Base-by-base conservation (phyloP, 2,113 vertebrate genomes). In the Columbina picui region DNA sequence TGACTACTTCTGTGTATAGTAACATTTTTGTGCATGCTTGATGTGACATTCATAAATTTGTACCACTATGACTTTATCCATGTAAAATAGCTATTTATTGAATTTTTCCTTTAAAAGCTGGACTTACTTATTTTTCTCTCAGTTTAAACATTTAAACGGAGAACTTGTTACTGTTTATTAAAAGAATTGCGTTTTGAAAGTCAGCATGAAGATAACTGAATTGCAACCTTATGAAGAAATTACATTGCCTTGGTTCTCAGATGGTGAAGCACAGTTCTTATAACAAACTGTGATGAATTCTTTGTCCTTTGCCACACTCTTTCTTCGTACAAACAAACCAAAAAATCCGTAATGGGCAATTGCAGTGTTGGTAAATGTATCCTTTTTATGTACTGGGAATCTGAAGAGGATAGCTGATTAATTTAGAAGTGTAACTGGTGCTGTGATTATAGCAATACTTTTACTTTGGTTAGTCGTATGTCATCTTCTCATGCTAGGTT, bases 1-100 rank as follows among this genome's bases (percentile, higher is more conserved):
- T 96, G 97, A 98, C 98, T 98, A 97, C 96, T 98, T 97, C 91
- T 81, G 97, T 98, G 97, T 98, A 98, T 98, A 97, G 97, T 96
- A 95, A 98, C 98, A 98, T 98, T 98, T 98, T 98, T 98, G 98
- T 98, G 98, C 98, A 99, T 99, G 99, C 98, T 97, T 98, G 98
- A 97, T 97, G 98, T 98, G 98, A 98, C 98, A 96, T 95, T 97
- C 98, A 98, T 98, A 97, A 98, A 98, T 98, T 97, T 98, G 98
- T 98, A 98, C 98, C 98, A 99, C 98, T 98, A 98, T 97, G 96
- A 98, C 98, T 99, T 98, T 98, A 98, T 98, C 97, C 97, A 98
- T 98, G 98, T 98, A 98, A 98, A 98, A 98, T 98, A 98, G 94
- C 96, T 98, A 98, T 98, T 98, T 98, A 98, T 98, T 98, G 96